A percentile compares a stretch with the other conserved stretches of the same genome.
Evolutionary conservation across 2,113 vertebrate genomes (phyloP).

Genomic region (Eonycteris spelaea): DNA sequence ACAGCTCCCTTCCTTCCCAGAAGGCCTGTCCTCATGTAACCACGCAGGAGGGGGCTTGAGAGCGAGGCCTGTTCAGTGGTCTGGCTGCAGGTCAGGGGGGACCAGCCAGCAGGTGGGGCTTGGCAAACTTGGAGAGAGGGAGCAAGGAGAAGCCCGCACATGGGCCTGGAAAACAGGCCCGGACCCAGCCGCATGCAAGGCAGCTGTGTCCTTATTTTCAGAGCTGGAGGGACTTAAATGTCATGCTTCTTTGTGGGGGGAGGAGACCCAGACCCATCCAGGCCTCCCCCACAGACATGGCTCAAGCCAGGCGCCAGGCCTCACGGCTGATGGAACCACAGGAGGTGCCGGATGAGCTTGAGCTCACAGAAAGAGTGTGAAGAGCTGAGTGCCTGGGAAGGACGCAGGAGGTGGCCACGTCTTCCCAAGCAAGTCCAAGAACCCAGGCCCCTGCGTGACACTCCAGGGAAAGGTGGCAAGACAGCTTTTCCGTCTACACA

Average conservation of each 20-base stretch:
- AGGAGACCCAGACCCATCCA: not conserved
- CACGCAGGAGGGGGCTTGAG: not conserved
- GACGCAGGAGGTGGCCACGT: too few relatives aligned
- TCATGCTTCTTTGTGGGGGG: not conserved
- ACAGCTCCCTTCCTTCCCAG: not conserved
- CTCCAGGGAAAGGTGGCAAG: not conserved
- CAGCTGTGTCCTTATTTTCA: not conserved
- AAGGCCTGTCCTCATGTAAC: not conserved
- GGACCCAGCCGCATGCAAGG: not conserved
- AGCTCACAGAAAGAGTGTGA: too few relatives aligned
- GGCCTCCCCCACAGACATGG: not conserved
- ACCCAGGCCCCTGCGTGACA: rapidly evolving
- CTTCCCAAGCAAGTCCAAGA: not conserved
- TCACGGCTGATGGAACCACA: not conserved
- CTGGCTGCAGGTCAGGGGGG: not conserved
- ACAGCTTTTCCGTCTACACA: too few relatives aligned
- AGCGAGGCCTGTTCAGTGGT: not conserved
- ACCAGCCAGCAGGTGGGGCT: not conserved
- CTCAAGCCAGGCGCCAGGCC: not conserved
- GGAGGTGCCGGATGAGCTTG: not conserved
- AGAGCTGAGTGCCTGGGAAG: not conserved
- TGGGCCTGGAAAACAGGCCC: not conserved
- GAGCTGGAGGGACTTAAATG: not conserved
- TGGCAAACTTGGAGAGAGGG: not conserved
- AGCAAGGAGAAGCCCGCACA: not conserved